Evolutionary conservation across 2,113 vertebrate genomes (phyloP).

Genomic region (Brachyistius frenatus): DNA sequence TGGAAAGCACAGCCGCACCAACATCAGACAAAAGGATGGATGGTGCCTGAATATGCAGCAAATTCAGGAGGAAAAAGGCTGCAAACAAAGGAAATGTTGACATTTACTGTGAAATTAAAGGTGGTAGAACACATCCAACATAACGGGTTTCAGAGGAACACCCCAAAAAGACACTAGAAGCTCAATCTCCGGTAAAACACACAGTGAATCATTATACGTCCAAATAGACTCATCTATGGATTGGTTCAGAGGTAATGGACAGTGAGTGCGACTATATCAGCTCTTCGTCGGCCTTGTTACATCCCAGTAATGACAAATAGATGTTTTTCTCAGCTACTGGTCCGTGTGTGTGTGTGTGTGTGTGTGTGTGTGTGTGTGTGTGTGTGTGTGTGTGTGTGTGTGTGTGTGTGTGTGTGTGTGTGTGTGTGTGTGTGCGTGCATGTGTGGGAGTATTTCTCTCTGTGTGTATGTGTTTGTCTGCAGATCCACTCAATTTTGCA

Average conservation of each 20-base stretch:
- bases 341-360: neutral
- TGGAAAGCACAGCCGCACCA: conserved; percentile 14
- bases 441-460: neutral
- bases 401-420: neutral
- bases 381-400: neutral
- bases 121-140: neutral
- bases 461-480: conserved; percentile 11
- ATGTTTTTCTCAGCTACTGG: conserved; percentile 10
- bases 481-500: conserved; percentile 64
- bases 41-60: neutral
- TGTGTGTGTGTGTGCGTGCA: neutral
- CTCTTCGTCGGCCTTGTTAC: conserved; percentile 15
- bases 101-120: conserved; percentile 6
- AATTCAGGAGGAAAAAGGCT: neutral
- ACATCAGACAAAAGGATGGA: conserved; percentile 1
- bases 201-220: conserved; percentile 15
- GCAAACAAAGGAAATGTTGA: neutral
- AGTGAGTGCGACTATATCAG: conserved; percentile 22
- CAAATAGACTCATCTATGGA: conserved; percentile 16
- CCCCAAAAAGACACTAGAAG: neutral
- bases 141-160: neutral
- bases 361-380: conserved; percentile 2
- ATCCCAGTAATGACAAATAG: conserved; percentile 49
- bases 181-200: neutral
- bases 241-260: conserved; percentile 35